Evolutionary conservation across 1,140 invertebrate species (phyloP).

Genomic region (Samia ricini): DNA sequence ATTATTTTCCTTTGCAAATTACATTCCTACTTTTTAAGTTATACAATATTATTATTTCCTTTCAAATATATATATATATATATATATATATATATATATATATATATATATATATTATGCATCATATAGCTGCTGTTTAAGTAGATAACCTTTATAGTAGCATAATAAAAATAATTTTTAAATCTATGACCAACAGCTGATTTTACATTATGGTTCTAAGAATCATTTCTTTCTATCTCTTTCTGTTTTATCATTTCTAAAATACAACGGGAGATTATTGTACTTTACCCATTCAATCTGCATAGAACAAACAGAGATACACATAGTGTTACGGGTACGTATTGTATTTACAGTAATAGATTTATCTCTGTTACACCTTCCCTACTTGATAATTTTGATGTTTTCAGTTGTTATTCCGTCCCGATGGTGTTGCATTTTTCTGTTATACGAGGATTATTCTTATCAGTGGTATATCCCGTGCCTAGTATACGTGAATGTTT

Average conservation of each 20-base stretch:
- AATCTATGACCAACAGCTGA: conserved; percentile 19
- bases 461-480: conserved; percentile 41
- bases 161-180: not conserved
- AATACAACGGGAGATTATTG: not conserved
- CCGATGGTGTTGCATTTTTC: conserved; percentile 50
- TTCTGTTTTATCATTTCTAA: not conserved
- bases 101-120: too few relatives aligned
- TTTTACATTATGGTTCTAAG: conserved; percentile 24
- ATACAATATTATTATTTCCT: too few relatives aligned
- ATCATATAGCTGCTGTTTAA: too few relatives aligned
- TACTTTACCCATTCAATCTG: conserved; percentile 12
- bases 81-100: too few relatives aligned
- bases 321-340: not conserved
- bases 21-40: too few relatives aligned
- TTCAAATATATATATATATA: too few relatives aligned
- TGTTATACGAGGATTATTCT: conserved; percentile 49
- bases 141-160: not conserved
- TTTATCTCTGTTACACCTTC: conserved; percentile 23
- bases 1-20: too few relatives aligned
- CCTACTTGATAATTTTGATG: conserved; percentile 42
- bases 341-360: not conserved
- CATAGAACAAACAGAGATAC: conserved; percentile 5
- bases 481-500: conserved; percentile 32
- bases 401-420: conserved; percentile 62
- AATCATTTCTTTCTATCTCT: conserved; percentile 10